A percentile compares a stretch with the other conserved stretches of the same genome.
phyloP scores from a whole-genome alignment of 2,888 invertebrate genomes.

The Carcina quercana region DNA sequence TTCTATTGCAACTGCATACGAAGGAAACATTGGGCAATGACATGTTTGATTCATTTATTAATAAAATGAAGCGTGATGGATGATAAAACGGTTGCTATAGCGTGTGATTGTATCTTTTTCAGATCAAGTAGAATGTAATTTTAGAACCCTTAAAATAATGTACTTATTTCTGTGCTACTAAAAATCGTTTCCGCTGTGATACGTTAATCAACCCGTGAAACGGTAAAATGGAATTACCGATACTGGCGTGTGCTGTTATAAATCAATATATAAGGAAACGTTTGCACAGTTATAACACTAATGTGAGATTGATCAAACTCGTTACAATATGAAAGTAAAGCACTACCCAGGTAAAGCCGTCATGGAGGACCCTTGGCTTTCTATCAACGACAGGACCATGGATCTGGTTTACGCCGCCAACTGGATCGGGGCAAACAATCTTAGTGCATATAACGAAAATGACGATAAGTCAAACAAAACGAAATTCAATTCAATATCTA shows the following conservation, averaged over 20 bases:
- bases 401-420: conserved; percentile 88
- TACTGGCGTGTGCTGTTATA: conserved; percentile 12
- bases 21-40: conserved; percentile 9
- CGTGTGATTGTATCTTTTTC: conserved; percentile 2
- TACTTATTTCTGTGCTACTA: background rate
- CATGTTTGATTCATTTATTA: conserved; percentile 2
- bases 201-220: conserved; percentile 9
- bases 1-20: conserved; percentile 10
- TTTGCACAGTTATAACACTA: conserved; percentile 17
- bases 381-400: conserved; percentile 80
- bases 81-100: conserved; percentile 4
- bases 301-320: conserved; percentile 15
- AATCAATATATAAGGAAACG: conserved; percentile 15
- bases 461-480: conserved; percentile 40
- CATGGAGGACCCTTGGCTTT: conserved; percentile 82
- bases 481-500: conserved; percentile 64
- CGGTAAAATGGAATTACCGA: conserved; percentile 34
- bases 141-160: background rate
- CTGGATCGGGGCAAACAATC: conserved; percentile 83
- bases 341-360: conserved; percentile 90
- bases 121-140: conserved; percentile 1
- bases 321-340: conserved; percentile 83
- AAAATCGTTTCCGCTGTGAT: background rate
- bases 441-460: conserved; percentile 57
- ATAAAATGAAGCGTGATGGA: conserved; percentile 2